phyloP scores from a whole-genome alignment of 2,113 vertebrate species.

The Scolopax mira region DNA sequence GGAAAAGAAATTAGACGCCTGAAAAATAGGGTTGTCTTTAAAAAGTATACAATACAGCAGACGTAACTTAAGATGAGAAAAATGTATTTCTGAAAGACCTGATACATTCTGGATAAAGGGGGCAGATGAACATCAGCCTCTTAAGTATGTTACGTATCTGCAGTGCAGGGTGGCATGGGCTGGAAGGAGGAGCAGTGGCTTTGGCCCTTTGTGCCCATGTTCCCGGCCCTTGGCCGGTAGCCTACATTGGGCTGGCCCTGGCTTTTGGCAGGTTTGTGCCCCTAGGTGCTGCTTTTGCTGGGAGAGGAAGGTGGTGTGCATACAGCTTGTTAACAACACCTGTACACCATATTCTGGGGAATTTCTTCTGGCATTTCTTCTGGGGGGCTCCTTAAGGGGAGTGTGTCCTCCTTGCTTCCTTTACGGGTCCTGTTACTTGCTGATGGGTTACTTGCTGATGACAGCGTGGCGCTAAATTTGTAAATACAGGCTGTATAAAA shows the following conservation, averaged over 20 bases:
- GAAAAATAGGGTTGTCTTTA: neutral
- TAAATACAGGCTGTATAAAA: neutral
- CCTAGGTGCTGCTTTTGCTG: neutral
- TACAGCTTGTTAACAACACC: neutral
- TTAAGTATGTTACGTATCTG: fast-evolving
- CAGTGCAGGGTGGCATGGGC: fast-evolving
- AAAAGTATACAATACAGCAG: neutral
- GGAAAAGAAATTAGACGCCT: neutral
- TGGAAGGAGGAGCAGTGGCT: fast-evolving
- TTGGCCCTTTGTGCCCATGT: neutral
- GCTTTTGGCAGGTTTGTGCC: neutral
- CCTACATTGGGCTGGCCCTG: fast-evolving
- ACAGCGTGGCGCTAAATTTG: neutral
- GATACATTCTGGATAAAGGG: neutral
- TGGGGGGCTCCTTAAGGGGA: neutral
- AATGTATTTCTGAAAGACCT: neutral
- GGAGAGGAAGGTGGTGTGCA: neutral
- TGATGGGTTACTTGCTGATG: neutral
- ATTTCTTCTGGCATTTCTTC: neutral
- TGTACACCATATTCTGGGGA: neutral
- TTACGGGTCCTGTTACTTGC: neutral
- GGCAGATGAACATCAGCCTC: neutral
- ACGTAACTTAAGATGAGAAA: neutral
- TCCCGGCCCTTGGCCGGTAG: neutral
- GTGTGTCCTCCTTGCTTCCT: neutral